phyloP scores from a whole-genome alignment of 2,888 invertebrate species.

The Scaptomyza polygonia region DNA sequence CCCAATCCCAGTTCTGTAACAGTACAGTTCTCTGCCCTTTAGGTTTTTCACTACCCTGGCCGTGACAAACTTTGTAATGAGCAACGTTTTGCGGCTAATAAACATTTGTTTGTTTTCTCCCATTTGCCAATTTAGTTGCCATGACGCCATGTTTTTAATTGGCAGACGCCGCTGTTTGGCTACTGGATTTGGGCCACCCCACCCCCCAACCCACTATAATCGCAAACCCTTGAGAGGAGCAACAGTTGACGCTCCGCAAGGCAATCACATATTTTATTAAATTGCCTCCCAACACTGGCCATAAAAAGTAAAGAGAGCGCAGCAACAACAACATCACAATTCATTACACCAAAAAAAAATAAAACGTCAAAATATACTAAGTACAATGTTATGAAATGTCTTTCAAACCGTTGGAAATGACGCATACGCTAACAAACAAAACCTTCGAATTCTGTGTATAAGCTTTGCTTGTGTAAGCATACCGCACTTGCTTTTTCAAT shows the following conservation, averaged over 20 bases:
- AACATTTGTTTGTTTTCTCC: constrained; percentile 73
- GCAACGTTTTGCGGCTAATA: constrained; percentile 80
- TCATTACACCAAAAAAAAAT: constrained; percentile 67
- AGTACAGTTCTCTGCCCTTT: constrained; percentile 21
- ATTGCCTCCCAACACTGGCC: constrained; percentile 30
- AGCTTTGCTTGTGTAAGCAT: constrained; percentile 10
- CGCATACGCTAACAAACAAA: constrained; percentile 64
- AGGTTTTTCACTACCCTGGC: constrained; percentile 22
- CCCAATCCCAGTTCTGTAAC: constrained; percentile 16
- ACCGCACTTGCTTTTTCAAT: background rate
- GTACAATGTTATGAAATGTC: constrained; percentile 49
- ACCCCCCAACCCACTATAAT: background rate
- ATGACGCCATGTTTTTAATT: constrained; percentile 79
- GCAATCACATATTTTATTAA: constrained; percentile 70
- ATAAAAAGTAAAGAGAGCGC: constrained; percentile 15
- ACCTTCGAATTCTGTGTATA: constrained; percentile 8
- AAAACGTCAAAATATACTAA: background rate
- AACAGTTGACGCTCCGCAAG: constrained; percentile 57
- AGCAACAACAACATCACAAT: constrained; percentile 51
- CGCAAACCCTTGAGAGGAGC: constrained; percentile 35
- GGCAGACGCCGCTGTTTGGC: constrained; percentile 57
- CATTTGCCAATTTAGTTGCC: constrained; percentile 56
- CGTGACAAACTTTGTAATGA: constrained; percentile 78
- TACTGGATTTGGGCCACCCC: constrained; percentile 13
- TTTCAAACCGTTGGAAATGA: constrained; percentile 64